phyloP scores from a whole-genome alignment of 2,797 vertebrate species.

The Acrocephalus scirpaceus region DNA sequence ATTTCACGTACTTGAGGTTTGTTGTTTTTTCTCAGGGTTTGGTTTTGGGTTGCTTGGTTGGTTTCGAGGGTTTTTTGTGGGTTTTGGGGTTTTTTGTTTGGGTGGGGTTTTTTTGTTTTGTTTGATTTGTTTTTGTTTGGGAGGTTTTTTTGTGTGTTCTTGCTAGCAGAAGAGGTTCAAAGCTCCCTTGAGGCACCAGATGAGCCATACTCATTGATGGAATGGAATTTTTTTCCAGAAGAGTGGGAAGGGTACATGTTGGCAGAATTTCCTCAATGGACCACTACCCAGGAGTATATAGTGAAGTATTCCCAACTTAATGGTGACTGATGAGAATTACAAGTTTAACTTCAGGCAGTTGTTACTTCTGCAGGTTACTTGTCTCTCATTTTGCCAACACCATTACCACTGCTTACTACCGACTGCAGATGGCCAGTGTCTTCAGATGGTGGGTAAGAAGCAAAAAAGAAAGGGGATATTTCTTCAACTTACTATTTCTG shows the following conservation, averaged over 20 bases:
- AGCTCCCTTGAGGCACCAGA: not conserved
- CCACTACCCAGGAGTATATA: not conserved
- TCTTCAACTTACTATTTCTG: not conserved
- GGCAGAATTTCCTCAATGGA: not conserved
- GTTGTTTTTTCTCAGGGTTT: not conserved
- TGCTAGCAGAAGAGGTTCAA: not conserved
- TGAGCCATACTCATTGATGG: not conserved
- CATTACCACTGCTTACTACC: not conserved
- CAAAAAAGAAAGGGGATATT: not conserved
- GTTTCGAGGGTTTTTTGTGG: not conserved
- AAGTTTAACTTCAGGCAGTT: not conserved
- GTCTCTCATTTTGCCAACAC: not conserved
- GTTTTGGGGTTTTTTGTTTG: not conserved
- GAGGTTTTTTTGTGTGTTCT: not conserved
- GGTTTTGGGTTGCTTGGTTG: not conserved
- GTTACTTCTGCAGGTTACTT: not conserved
- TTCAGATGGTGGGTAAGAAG: not conserved
- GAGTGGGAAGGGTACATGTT: not conserved
- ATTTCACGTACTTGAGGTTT: not conserved
- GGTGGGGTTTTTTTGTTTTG: not conserved
- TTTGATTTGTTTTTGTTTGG: not conserved
- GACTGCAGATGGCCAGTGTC: not conserved
- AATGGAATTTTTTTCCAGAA: not conserved
- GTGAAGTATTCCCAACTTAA: not conserved
- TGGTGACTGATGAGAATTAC: accelerated